Evolutionary conservation across 2,888 invertebrate species (phyloP), one percentile per base, ranked within the genome.

Genomic region (Homarus gammarus): DNA sequence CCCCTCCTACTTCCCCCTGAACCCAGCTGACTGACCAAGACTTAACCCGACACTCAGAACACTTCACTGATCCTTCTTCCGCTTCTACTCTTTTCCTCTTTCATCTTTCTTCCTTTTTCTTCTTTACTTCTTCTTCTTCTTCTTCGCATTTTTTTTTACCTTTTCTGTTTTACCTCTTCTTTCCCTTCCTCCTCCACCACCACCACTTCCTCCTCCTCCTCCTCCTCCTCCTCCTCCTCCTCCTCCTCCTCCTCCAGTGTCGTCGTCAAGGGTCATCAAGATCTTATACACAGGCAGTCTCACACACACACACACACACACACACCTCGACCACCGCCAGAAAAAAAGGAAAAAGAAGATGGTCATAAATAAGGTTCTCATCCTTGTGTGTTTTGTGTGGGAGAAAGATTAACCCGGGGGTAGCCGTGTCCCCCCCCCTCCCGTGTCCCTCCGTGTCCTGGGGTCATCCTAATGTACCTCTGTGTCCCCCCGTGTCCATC

Each of bases 331-430:
- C 18, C 36, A 44, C 82, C 64, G 72, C 31, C 36, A n/a, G 70
- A 38, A 40, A 56, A 56, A 31, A 44, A 31, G 49, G 44, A 44
- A 82, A 83, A 70, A 77, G 27, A 77, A 83, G 40, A 49, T 2
- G 38, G 72, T 36, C 83, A 68, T 82, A 82, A 82, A 82, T 82
- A 82, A 82, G 82, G 72, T 31, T 49, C 83, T 18, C 36, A 49
- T 83, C n/a, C 70, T 70, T 83, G 83, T 83, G 83, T 68, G 83
- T 83, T 83, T 83, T 83, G 70, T 83, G 83, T 40, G 44, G 72
- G 72, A 72, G 83, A 83, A 70, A 83, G 82, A 82, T 82, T 68
- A 82, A 12, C 81, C 81, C 61, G 64, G 38, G n/a, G n/a, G 82
- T 82, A 31, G 70, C 18, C 31, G 44, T 68, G 82, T 77, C 49